Percentiles rank a stretch among this genome's conserved stretches.
Conservation (phyloP, 2,888 invertebrate species). For the Pachliopta kotzebuea region DNA sequence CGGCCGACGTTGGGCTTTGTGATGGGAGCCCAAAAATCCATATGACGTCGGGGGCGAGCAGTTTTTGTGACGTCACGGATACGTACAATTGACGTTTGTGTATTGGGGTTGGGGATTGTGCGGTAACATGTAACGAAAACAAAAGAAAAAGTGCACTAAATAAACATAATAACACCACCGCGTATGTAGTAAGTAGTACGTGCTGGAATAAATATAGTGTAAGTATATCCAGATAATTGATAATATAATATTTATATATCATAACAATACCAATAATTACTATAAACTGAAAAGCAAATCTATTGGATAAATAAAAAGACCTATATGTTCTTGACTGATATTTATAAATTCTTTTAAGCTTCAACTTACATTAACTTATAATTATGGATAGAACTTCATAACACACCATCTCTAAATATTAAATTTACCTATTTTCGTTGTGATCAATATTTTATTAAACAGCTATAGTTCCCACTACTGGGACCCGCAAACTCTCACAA, state of each 20-base stretch:
- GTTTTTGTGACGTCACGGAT: constrained; percentile 50
- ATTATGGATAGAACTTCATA: no score
- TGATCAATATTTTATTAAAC: no score
- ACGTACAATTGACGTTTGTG: constrained; percentile 47
- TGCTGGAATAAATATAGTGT: constrained; percentile 34
- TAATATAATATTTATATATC: constrained; percentile 36
- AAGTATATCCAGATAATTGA: constrained; percentile 31
- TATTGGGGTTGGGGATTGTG: constrained; percentile 72
- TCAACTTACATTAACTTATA: no score
- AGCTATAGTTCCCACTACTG: no score
- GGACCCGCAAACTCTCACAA: no score
- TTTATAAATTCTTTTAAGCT: no score
- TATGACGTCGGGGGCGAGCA: constrained; percentile 50
- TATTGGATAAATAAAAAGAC: no score
- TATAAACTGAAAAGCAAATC: not conserved
- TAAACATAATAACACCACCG: constrained; percentile 61
- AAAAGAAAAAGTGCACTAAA: constrained; percentile 79
- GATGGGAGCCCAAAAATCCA: constrained; percentile 71
- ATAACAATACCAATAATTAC: not conserved
- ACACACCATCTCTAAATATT: no score
- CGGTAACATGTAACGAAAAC: constrained; percentile 79
- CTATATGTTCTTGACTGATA: no score
- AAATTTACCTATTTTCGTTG: no score
- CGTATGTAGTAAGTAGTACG: constrained; percentile 43
- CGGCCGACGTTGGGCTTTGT: constrained; percentile 78